Percentiles rank a stretch among this genome's conserved stretches.
Conservation (phyloP, 2,888 invertebrate species). For the Melitaea athalia region DNA sequence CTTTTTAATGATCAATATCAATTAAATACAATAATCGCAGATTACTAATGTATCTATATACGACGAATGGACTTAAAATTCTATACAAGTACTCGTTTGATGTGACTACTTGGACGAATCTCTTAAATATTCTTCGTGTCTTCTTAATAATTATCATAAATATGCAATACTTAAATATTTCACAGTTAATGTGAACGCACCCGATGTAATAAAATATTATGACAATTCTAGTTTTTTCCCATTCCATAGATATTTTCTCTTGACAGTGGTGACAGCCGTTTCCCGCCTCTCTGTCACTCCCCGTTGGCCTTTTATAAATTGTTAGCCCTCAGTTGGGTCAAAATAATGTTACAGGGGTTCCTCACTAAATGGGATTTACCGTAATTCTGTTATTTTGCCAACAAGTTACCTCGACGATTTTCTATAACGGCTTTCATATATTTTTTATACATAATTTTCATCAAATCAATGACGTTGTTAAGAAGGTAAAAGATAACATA, state of each 20-base stretch:
- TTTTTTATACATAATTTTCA: neutral
- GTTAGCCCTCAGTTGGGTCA: conserved; percentile 65
- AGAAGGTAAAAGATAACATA: neutral
- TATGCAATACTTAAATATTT: conserved; percentile 12
- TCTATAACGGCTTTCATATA: conserved; percentile 28
- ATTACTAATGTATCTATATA: too few species aligned
- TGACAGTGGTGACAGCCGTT: conserved; percentile 77
- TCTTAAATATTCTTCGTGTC: neutral
- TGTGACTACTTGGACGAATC: neutral
- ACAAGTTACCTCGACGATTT: conserved; percentile 56
- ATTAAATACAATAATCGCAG: too few species aligned
- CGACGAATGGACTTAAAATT: too few species aligned
- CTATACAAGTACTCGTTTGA: neutral
- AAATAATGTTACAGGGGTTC: conserved; percentile 71
- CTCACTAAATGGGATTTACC: conserved; percentile 71
- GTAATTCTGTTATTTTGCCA: conserved; percentile 73
- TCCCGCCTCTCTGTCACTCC: conserved; percentile 73
- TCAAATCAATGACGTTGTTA: neutral
- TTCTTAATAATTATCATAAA: conserved; percentile 6
- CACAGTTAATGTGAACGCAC: conserved; percentile 28
- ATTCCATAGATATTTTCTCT: conserved; percentile 67
- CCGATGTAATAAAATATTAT: conserved; percentile 67
- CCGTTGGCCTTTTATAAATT: conserved; percentile 74
- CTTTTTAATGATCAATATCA: too few species aligned
- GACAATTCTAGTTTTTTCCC: conserved; percentile 67